Evolutionary conservation across 2,888 invertebrate species (phyloP), one percentile per base, ranked within the genome.

Genomic region (Thymelicus sylvestris): DNA sequence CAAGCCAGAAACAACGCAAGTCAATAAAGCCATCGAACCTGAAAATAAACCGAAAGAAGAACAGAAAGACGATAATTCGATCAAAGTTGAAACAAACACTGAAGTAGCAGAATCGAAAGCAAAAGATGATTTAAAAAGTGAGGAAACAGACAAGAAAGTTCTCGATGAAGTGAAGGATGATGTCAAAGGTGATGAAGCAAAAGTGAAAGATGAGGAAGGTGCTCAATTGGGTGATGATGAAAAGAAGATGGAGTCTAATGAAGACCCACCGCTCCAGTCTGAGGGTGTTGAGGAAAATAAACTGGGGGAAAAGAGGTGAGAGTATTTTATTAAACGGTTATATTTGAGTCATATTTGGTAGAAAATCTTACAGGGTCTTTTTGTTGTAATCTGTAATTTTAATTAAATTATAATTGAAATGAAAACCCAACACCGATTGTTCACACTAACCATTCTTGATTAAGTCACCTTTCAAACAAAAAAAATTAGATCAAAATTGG

Each of bases 241-340:
- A 38, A 71, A 71, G 39, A 70, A 61, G 13, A 64, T 48, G 10
- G 86, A 90, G 2, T 77, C 86, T 8, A 86, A 82, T 31, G 92
- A 93, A 0, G 92, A 92, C 55, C 92, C 92, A 0, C 92, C 93
- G 3, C 77, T 92, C 10, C 93, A 92, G 75, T 79, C 84, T 0
- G 92, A 92, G 72, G 79, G 75, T 0, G 74, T 63, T 0, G 90
- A 91, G 0, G 93, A 92, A 1, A 91, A 6, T 7, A 70, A 87
- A 61, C 85, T 90, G 0, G 89, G 88, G 0, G 93, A 93, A 78
- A 93, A 92, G 82, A 84, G 90, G 93, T 93, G 13, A 80, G 31
- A 31, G 31, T 31, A 3, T 31, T 31, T 31, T 31, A 31, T 31
- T 31, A 31, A 31, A 31, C 31, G 1, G 31, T 31, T 31, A 2